Evolutionary conservation across 53 echinoderm and acorn worm species (phyloP), one percentile per base, ranked within the genome.

Genomic region (Mesocentrotus franciscanus): DNA sequence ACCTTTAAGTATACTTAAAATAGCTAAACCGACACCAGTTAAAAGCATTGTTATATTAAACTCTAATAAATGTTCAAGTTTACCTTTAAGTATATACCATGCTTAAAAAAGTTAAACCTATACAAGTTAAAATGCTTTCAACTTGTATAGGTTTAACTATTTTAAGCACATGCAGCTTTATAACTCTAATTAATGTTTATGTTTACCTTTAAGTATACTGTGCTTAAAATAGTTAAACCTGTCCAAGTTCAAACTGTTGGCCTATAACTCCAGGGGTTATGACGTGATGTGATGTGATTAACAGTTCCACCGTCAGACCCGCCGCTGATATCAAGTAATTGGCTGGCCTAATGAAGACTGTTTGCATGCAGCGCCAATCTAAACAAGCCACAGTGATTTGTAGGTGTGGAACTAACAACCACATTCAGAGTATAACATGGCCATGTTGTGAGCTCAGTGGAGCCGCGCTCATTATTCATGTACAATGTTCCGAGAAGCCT

Each of bases 341-440:
- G 91, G 91, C 64, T 91, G 91, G 62, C 64, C 68, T 91, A 91
- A 91, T 91, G 91, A 91, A 91, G 64, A n/a, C 36, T 91, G 66
- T 85, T 91, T 62, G 64, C 91, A 91, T 91, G 91, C 35, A 91
- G 91, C 64, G 91, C 34, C 91, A 62, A 91, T 91, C 91, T 68
- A 91, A 91, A 91, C 91, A 91, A 68, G 32, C 68, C 68, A 91
- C 91, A 91, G 35, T 62, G 68, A 91, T 91, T 91, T 62, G 64
- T 68, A 39, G 64, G 42, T 34, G 68, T 64, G 62, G 91, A 68
- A 91, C 91, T 66, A 64, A 81, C 81, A 42, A 81, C 81, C 36
- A 76, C 76, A 76, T 68, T 68, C 24, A 68, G 68, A 24, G 68
- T 68, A 49, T 64, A 33, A 15, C 76, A 76, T 76, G 30, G 30